Evolutionary conservation across 2,888 invertebrate species (phyloP).

Genomic region (Tuta absoluta): DNA sequence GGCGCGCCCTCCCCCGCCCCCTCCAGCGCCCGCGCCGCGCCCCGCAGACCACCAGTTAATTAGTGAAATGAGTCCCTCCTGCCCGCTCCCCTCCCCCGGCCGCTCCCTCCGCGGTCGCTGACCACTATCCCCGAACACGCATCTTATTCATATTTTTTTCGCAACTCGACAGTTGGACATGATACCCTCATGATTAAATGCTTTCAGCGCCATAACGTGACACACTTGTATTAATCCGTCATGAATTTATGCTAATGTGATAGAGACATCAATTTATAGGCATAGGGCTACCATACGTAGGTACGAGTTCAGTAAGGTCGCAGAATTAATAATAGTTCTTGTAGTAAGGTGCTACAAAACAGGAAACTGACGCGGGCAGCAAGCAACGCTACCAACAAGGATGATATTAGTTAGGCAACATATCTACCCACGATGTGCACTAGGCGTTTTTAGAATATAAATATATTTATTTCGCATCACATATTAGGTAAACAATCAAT

Average conservation of each 20-base stretch:
- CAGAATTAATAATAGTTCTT: too few species aligned
- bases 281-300: neutral
- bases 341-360: too few species aligned
- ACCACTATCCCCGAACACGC: conserved; percentile 26
- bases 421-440: too few species aligned
- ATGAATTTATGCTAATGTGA: neutral
- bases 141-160: conserved; percentile 35
- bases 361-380: too few species aligned
- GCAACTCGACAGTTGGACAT: conserved; percentile 1
- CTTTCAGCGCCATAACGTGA: conserved; percentile 1
- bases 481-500: too few species aligned
- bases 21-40: conserved; percentile 28
- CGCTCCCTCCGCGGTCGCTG: conserved; percentile 29
- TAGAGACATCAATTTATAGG: neutral
- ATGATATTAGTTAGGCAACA: too few species aligned
- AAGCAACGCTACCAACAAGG: too few species aligned
- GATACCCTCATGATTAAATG: conserved; percentile 14
- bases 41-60: conserved; percentile 49
- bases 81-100: conserved; percentile 32
- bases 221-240: neutral
- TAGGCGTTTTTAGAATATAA: too few species aligned
- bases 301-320: too few species aligned
- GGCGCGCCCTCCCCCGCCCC: conserved; percentile 56
- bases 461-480: too few species aligned
- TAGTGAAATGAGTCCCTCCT: conserved; percentile 55